These are phyloP conservation scores for Xanthia icteritia DNA, from an alignment of 2,888 invertebrate genomes.

Conservation along the genomic window DNA sequence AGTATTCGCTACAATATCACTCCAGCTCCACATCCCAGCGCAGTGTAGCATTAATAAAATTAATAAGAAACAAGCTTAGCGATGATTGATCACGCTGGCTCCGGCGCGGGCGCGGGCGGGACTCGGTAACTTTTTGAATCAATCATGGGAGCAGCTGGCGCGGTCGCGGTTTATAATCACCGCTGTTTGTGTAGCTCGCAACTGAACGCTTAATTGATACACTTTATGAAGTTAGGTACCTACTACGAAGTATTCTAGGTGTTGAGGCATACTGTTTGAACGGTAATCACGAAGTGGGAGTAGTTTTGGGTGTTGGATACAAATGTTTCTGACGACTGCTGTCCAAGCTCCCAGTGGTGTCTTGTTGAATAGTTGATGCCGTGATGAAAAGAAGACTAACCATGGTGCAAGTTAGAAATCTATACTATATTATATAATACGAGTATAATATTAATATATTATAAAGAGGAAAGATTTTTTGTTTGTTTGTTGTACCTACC, in stretches of 20 bases:
- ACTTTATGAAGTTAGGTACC: conserved; percentile 31
- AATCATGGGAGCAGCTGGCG: conserved; percentile 62
- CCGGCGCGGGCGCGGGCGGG: conserved; percentile 28
- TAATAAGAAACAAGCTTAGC: conserved; percentile 59
- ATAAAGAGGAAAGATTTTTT: no score
- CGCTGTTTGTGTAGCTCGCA: conserved; percentile 51
- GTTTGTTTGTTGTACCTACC: no score
- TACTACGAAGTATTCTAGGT: conserved; percentile 14
- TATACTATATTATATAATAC: no score
- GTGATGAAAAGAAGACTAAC: neutral
- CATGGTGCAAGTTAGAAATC: neutral
- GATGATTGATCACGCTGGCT: conserved; percentile 64
- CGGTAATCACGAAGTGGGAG: neutral
- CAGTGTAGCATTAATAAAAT: conserved; percentile 58
- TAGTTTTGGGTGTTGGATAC: neutral
- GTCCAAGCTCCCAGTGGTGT: neutral
- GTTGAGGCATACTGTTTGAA: conserved; percentile 10
- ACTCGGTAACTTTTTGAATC: conserved; percentile 70
- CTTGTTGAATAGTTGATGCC: neutral
- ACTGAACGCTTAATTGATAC: conserved; percentile 54
- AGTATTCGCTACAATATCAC: conserved; percentile 27
- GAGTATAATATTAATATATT: no score
- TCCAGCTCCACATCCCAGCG: conserved; percentile 35
- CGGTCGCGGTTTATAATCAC: conserved; percentile 57
- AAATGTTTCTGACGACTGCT: neutral